These are phyloP conservation scores for Nemotelus nigrinus DNA, from an alignment of 2,888 invertebrate genomes.

Conservation along the genomic window DNA sequence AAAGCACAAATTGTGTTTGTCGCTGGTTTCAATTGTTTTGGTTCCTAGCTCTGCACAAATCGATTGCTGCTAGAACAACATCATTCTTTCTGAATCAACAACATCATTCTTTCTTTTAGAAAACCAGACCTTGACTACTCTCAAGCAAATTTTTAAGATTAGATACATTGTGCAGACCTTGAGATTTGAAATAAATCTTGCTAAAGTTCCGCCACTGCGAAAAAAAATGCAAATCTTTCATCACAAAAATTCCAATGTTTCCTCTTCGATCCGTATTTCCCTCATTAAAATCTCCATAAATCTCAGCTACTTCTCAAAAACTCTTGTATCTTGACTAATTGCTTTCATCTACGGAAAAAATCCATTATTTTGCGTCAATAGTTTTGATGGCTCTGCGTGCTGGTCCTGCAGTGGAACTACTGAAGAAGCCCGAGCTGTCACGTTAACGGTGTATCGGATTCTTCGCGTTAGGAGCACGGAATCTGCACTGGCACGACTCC, in stretches of 20 bases:
- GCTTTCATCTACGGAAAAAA: background rate
- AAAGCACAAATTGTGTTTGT: too few species aligned
- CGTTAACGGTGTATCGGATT: constrained; percentile 46
- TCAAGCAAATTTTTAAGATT: too few species aligned
- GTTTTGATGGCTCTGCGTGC: background rate
- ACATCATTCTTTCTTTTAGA: too few species aligned
- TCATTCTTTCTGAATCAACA: too few species aligned
- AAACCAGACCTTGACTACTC: too few species aligned
- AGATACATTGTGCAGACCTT: too few species aligned
- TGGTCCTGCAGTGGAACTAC: background rate
- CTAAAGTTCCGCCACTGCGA: too few species aligned
- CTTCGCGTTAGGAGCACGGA: constrained; percentile 2
- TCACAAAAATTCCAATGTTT: background rate
- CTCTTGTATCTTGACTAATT: background rate
- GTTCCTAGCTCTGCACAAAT: too few species aligned
- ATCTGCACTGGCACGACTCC: background rate
- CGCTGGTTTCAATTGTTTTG: too few species aligned
- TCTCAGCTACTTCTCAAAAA: background rate
- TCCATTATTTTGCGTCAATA: constrained; percentile 24
- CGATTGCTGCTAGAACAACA: too few species aligned
- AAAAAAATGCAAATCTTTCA: too few species aligned
- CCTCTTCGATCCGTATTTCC: background rate
- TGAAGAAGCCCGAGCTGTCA: constrained; percentile 15
- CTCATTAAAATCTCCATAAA: background rate
- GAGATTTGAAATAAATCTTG: too few species aligned